Evolutionary conservation across 2,113 vertebrate genomes (phyloP).

Genomic region (Microcebus ravelobensis): DNA sequence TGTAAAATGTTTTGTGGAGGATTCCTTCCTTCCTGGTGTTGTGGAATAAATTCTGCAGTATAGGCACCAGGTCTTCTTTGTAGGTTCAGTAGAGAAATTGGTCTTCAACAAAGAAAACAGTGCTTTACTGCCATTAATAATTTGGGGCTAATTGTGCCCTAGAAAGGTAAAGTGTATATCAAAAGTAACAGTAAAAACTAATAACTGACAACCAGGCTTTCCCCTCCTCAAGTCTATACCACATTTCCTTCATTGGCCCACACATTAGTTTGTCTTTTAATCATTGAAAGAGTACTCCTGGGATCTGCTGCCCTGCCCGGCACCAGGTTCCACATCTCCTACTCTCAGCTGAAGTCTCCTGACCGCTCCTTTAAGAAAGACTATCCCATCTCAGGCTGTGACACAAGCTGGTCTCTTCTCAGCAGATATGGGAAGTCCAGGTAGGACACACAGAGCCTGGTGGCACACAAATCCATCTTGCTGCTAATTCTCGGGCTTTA

Average conservation of each 20-base stretch:
- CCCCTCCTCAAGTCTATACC: not conserved
- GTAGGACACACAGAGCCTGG: not conserved
- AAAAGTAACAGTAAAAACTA: not conserved
- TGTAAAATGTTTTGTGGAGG: no score
- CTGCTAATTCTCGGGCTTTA: not conserved
- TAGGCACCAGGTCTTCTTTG: no score
- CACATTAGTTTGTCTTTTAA: not conserved
- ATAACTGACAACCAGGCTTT: not conserved
- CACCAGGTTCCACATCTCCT: not conserved
- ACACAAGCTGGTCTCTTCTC: not conserved
- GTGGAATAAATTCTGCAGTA: no score
- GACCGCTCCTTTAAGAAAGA: not conserved
- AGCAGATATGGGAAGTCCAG: not conserved
- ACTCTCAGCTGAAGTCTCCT: not conserved
- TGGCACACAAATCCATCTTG: not conserved
- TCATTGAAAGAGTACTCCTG: not conserved
- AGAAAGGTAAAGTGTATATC: not conserved
- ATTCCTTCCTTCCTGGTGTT: no score
- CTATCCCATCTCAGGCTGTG: not conserved
- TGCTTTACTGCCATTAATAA: not conserved
- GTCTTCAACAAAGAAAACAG: not conserved
- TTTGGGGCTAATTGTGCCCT: not conserved
- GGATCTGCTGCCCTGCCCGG: not conserved
- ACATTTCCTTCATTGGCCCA: fast-evolving
- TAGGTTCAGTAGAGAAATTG: no score